These are phyloP conservation scores for Mystacides longicornis DNA, from an alignment of 2,888 invertebrate species.

Conservation along the genomic window DNA sequence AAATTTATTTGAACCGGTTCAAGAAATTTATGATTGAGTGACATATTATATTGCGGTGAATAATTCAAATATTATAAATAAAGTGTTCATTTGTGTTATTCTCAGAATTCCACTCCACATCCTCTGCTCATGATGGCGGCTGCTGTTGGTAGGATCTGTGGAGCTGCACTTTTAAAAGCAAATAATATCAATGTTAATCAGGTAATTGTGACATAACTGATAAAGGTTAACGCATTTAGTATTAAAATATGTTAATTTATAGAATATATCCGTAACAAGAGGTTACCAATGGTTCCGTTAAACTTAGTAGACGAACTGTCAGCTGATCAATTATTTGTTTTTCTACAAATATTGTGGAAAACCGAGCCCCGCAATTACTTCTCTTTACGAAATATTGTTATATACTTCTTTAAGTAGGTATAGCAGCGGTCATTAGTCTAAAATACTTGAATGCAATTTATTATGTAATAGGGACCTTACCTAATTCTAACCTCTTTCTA, in stretches of 20 bases:
- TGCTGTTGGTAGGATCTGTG: constrained; percentile 78
- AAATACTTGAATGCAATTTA: constrained; percentile 11
- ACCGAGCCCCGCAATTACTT: no score
- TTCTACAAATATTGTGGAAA: no score
- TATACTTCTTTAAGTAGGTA: no score
- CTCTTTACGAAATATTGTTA: no score
- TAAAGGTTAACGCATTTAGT: no score
- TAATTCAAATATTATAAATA: neutral
- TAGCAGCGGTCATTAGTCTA: no score
- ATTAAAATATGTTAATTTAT: no score
- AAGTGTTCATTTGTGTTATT: constrained; percentile 2
- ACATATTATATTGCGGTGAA: neutral
- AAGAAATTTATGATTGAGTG: neutral
- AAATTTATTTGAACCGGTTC: neutral
- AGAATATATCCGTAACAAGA: no score
- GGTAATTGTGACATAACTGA: no score
- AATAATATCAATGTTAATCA: constrained; percentile 63
- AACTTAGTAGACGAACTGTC: no score
- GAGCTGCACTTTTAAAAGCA: constrained; percentile 73
- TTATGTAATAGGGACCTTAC: constrained; percentile 46
- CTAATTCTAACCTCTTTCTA: constrained; percentile 37
- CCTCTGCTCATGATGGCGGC: constrained; percentile 69
- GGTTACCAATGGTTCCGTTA: no score
- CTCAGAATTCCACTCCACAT: constrained; percentile 14
- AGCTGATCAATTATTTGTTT: no score